These are phyloP conservation scores for Urechis unicinctus DNA, from an alignment of 2,888 invertebrate species.

Conservation along the genomic window DNA sequence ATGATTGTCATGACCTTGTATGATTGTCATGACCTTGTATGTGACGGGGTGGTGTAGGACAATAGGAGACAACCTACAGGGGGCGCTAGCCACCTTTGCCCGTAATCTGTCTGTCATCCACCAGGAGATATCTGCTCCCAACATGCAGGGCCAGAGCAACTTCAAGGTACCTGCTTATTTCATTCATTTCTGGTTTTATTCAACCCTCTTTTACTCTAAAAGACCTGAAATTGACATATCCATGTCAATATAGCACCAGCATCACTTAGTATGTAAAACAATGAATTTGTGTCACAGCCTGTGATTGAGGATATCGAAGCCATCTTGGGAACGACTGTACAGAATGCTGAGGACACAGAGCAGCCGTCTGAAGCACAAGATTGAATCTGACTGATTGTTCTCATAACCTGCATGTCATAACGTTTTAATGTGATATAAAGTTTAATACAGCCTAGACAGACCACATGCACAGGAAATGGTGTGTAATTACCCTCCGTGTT, in stretches of 20 bases:
- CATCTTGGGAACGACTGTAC: conserved; percentile 46
- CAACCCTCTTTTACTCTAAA: neutral
- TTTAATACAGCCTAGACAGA: no score
- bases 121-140: conserved; percentile 49
- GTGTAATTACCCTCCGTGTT: no score
- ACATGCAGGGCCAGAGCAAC: conserved; percentile 49
- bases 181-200: neutral
- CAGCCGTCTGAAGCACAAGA: neutral
- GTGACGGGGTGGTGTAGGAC: conserved; percentile 26
- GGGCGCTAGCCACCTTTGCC: conserved; percentile 45
- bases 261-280: conserved; percentile 37
- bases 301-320: conserved; percentile 45
- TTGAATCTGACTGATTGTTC: no score
- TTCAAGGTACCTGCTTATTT: conserved; percentile 38
- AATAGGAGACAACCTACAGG: conserved; percentile 44
- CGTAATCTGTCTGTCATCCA: conserved; percentile 47
- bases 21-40: no score
- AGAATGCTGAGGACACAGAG: conserved; percentile 33
- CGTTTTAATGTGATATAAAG: no score
- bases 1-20: no score
- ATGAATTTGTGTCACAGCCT: conserved; percentile 30
- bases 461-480: no score
- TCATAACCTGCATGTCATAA: no score
- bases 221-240: conserved; percentile 42
- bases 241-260: conserved; percentile 47